Evolutionary conservation across 2,888 invertebrate species (phyloP), one percentile per base, ranked within the genome.

Genomic region (Kryphioiulus occultus): DNA sequence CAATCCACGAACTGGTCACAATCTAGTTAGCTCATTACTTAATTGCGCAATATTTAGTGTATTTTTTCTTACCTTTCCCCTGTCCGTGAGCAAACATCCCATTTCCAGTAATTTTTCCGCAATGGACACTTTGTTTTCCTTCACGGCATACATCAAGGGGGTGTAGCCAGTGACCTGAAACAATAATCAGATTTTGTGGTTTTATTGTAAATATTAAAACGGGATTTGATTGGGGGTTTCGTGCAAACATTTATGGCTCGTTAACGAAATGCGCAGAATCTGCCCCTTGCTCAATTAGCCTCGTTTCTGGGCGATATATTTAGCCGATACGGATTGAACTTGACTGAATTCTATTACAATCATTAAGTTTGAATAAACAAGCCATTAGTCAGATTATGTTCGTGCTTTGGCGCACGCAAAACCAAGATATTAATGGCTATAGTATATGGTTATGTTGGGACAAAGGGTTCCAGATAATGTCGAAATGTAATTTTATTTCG

Each of bases 71-170:
- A 98, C 98, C 93, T 97, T 96, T 91, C 98, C 97, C 90, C 96
- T 95, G 84, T 96, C 96, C 89, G 97, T 96, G 88, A 98, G 95
- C 92, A 98, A 97, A 12, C 96, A 96, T 83, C 98, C 98, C 26
- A 98, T 94, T 89, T 99, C 98, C 90, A 98, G 95, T 93, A 99
- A 95, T 88, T 97, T 94, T 92, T 99, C 98, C 90, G 97, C 95
- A 91, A 98, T 95, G 32, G 96, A 95, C 0, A 97, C 96, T 90
- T 97, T 94, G 93, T 98, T 99, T 93, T 99, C 99, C 93, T 97
- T 97, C 42, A 98, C 97, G 0, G 98, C 98, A 91, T 96, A 96
- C 98, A 99, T 98, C 90, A 99, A 93, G 35, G 98, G 97, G 88
- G 98, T 98, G 96, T 97, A 96, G 89, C 98, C 98, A 88, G 96